Base-by-base conservation (phyloP, 2,113 vertebrate species). In the Pardalotus punctatus region DNA sequence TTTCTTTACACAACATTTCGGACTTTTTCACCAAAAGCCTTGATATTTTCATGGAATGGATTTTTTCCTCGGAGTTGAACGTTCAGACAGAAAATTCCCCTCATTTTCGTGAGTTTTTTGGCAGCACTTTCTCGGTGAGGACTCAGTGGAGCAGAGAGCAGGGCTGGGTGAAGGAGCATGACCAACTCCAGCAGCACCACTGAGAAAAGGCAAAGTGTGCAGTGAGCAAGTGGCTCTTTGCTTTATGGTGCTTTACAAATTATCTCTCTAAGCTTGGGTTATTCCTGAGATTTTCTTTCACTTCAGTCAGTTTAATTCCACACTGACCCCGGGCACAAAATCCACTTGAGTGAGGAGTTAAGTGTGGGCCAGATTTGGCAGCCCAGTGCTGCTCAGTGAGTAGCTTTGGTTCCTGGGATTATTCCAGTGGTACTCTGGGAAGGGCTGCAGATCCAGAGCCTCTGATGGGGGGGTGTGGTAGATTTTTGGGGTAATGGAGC, bases 211-310 rank as follows among this genome's bases (percentile, higher is more conserved):
- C 24, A 13, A 60, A 91, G 28, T 6, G 11, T n/a, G 60, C 25
- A 57, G 57, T 20, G 15, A 86, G n/a, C n/a, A n/a, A n/a, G n/a
- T n/a, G n/a, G 47, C 38, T 81, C 85, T 86, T 29, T 78, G 64
- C 36, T 73, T 78, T 61, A 70, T n/a, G n/a, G 60, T 50, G 61
- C 36, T 93, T 61, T 78, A 66, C 42, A 74, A 42, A 95, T 90
- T 54, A 70, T 29, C 40, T 67, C 6, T 66, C 6, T 25, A 74
- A 93, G 56, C 43, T 50, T 31, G 50, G 64, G 22, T 60, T 79
- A n/a, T 58, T 92, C 47, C 79, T 70, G 60, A 74, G 60, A 27
- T 70, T 71, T 93, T 53, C 53, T 83, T 69, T 86, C n/a, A 36
- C 40, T 84, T 71, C 38, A 58, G 35, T 25, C 56, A 51, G 18